Evolutionary conservation across 2,113 vertebrate species (phyloP), one percentile per base, ranked within the genome.

Genomic region (Orientallactaga bullata): DNA sequence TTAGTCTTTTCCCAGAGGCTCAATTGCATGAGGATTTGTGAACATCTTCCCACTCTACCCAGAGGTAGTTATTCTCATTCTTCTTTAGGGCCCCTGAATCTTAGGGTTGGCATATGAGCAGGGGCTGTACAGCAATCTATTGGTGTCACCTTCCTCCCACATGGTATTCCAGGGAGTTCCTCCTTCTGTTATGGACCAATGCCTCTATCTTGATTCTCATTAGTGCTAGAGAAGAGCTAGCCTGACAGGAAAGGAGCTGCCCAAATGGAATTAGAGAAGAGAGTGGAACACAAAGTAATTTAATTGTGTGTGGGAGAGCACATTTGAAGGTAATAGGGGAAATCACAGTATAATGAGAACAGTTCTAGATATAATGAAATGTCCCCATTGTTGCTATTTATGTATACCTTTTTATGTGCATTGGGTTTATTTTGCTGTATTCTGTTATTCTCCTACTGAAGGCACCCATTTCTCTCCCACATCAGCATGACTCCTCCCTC

Each of bases 341-440:
- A 95, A 94, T 77, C 68, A 87, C 26, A 89, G 77, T 77, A 94
- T 68, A 96, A 86, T 87, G 85, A 92, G 88, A 76, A 93, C 83
- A 96, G 73, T 88, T 89, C 85, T 78, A 82, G 87, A 74, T 91
- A 91, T 66, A 95, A 89, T 87, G 77, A 86, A 87, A 94, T 68
- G 39, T 37, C 63, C 78, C 78, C 0, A 10, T 84, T 84, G 68
- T 39, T 78, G 32, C 69, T 93, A 82, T 79, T 95, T 87, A 24
- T 0, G 0, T n/a, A 5, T 71, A 81, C 63, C 30, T 81, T 85
- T 85, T 26, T 65, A 73, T 11, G 3, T 26, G 39, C 30, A 1
- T 69, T 42, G 66, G 55, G 28, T 26, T 88, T 89, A 7, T 66
- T 93, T 81, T 91, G 74, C 84, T 93, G 20, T 69, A 71, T 88